A percentile compares a stretch with the other conserved stretches of the same genome.
These are phyloP conservation scores for Panorpa germanica DNA, from an alignment of 2,888 invertebrate species.

Conservation along the genomic window DNA sequence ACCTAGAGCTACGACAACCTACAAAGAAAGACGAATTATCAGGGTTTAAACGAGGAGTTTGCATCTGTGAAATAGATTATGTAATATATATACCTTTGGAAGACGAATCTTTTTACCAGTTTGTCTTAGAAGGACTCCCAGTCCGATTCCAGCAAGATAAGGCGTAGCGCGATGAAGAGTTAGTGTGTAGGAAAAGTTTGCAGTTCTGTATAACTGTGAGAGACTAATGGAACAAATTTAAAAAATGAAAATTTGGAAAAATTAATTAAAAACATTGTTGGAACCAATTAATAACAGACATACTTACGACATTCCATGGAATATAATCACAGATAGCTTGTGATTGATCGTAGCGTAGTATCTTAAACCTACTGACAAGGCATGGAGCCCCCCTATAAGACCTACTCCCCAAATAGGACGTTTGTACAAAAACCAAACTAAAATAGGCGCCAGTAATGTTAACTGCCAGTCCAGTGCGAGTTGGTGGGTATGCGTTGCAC, in stretches of 20 bases:
- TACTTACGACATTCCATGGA: slow-evolving; percentile 47
- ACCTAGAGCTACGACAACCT: slow-evolving; percentile 13
- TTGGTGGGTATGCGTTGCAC: slow-evolving; percentile 57
- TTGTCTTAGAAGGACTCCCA: slow-evolving; percentile 34
- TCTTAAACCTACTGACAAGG: slow-evolving; percentile 39
- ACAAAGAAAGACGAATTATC: neutral
- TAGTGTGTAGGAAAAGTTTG: slow-evolving; percentile 39
- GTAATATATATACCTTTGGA: slow-evolving; percentile 24
- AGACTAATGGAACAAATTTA: slow-evolving; percentile 26
- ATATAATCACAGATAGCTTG: slow-evolving; percentile 40
- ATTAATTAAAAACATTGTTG: slow-evolving; percentile 2
- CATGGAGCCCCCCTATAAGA: slow-evolving; percentile 32
- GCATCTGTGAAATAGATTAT: no score
- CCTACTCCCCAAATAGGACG: slow-evolving; percentile 32
- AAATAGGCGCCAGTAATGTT: slow-evolving; percentile 39
- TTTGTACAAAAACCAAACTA: slow-evolving; percentile 41
- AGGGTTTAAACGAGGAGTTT: no score
- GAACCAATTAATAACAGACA: slow-evolving; percentile 8
- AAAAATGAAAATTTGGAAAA: slow-evolving; percentile 6
- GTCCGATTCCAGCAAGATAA: slow-evolving; percentile 40
- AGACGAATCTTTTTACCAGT: slow-evolving; percentile 23
- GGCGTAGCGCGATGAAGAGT: slow-evolving; percentile 43
- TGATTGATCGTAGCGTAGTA: slow-evolving; percentile 38
- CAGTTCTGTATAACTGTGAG: slow-evolving; percentile 47
- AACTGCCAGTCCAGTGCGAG: slow-evolving; percentile 56